Conservation (phyloP, 2,113 vertebrate species). For the Calidris pygmaea region DNA sequence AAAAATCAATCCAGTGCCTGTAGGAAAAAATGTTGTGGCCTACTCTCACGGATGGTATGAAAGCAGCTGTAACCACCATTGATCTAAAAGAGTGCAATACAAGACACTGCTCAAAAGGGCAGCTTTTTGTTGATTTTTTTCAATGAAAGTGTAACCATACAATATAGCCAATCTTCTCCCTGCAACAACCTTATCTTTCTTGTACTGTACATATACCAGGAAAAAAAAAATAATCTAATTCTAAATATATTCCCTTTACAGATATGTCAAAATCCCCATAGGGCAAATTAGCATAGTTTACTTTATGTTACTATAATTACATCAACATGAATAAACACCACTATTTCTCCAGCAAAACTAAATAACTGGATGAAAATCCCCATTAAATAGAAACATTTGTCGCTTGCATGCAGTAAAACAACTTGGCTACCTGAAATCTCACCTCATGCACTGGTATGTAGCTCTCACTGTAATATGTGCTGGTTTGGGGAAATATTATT, state of each 20-base stretch:
- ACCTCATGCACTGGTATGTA: neutral
- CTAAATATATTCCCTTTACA: neutral
- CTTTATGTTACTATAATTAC: neutral
- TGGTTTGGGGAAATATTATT: neutral
- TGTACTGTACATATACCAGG: neutral
- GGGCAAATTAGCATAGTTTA: neutral
- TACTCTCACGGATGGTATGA: neutral
- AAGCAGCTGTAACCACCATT: neutral
- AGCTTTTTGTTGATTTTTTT: neutral
- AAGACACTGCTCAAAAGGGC: neutral
- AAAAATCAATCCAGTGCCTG: neutral
- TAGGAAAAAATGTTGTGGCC: neutral
- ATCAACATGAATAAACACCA: neutral
- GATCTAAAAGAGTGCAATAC: neutral
- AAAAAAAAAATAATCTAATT: neutral
- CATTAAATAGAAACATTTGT: neutral
- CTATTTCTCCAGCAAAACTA: neutral
- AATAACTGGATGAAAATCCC: neutral
- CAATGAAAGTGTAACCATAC: neutral
- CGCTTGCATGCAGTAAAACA: neutral
- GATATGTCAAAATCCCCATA: neutral
- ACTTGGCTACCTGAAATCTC: neutral
- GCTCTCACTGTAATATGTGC: neutral
- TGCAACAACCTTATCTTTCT: neutral
- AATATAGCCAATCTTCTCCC: neutral